These are phyloP conservation scores for Pheosia tremula DNA, from an alignment of 2,888 invertebrate genomes.

Conservation along the genomic window DNA sequence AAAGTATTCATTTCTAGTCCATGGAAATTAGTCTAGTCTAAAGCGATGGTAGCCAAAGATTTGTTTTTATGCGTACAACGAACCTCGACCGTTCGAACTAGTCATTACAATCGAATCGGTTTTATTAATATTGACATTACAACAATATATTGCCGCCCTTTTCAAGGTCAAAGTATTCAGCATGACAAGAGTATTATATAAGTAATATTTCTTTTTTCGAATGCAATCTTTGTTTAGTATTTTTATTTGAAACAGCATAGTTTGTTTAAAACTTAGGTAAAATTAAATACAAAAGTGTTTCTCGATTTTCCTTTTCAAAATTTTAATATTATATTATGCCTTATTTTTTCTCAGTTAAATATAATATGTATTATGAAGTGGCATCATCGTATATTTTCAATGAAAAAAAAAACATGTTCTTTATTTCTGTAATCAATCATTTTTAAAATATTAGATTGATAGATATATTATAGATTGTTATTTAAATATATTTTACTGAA, in stretches of 20 bases:
- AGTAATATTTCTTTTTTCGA: too few species aligned
- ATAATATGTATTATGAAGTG: not conserved
- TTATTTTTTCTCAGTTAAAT: too few species aligned
- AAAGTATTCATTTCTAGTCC: constrained; percentile 59
- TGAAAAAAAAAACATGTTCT: too few species aligned
- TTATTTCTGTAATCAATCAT: too few species aligned
- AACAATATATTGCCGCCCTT: too few species aligned
- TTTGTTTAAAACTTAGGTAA: not conserved
- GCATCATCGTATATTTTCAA: not conserved
- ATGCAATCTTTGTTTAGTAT: too few species aligned
- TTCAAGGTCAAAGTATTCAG: too few species aligned
- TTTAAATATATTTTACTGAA: too few species aligned
- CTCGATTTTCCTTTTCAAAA: not conserved
- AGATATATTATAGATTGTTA: too few species aligned
- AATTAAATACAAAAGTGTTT: constrained; percentile 1
- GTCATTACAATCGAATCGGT: constrained; percentile 56
- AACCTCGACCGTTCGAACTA: constrained; percentile 67
- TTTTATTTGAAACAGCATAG: constrained; percentile 1
- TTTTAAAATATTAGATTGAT: not conserved
- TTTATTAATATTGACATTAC: constrained; percentile 12
- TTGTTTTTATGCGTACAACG: constrained; percentile 34
- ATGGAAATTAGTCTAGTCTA: constrained; percentile 56
- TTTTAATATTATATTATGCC: not conserved
- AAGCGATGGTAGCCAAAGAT: constrained; percentile 61
- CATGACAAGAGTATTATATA: too few species aligned